Evolutionary conservation across 2,113 vertebrate genomes (phyloP).

Genomic region (Anthoscopus minutus): DNA sequence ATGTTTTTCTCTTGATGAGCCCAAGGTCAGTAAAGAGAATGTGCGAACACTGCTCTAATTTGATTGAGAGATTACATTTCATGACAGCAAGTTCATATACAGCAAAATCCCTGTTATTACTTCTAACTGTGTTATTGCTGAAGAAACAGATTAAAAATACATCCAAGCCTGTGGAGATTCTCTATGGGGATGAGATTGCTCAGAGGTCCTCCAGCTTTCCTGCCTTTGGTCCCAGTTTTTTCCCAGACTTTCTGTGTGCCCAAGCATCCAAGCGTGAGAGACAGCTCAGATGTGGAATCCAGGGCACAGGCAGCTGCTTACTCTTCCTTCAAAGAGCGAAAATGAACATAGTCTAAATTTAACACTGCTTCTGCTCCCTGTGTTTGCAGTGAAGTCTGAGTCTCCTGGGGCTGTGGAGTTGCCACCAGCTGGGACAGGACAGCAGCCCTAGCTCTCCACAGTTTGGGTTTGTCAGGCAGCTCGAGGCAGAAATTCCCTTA

Average conservation of each 20-base stretch:
- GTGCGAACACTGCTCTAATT: conserved; percentile 16
- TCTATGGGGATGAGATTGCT: neutral
- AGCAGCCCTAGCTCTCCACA: neutral
- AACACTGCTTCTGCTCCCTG: neutral
- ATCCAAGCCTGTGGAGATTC: neutral
- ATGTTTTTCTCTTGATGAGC: conserved; percentile 1
- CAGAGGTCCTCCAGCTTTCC: neutral
- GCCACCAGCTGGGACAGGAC: neutral
- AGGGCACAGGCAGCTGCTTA: neutral
- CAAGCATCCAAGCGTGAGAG: conserved; percentile 4
- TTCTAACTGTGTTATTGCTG: conserved; percentile 30
- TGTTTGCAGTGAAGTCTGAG: neutral
- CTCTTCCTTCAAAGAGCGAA: neutral
- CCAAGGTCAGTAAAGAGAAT: conserved; percentile 16
- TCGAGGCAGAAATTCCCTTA: neutral
- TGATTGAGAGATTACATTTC: neutral
- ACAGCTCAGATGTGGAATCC: neutral
- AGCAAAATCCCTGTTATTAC: conserved; percentile 25
- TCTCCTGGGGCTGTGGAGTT: neutral
- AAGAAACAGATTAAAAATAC: conserved; percentile 50
- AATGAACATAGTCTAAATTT: neutral
- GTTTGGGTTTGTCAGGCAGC: neutral
- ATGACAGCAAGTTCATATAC: conserved; percentile 5
- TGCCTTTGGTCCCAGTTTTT: neutral
- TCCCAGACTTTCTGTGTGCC: neutral